Conservation (phyloP, 2,888 invertebrate genomes). For the Lasius platythorax region DNA sequence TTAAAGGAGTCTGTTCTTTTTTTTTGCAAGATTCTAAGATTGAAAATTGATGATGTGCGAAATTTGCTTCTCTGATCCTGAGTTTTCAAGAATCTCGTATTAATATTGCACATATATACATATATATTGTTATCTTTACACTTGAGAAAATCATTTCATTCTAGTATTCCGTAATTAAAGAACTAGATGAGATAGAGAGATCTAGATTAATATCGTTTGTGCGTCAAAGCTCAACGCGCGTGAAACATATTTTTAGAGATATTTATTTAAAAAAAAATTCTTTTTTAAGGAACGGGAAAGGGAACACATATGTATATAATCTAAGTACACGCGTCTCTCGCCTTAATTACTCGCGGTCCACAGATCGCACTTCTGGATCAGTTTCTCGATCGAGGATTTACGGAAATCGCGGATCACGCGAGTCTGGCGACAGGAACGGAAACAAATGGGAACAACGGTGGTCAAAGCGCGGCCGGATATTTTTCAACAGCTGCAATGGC, state of each 20-base stretch:
- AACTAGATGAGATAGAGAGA: not conserved
- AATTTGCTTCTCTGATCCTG: not conserved
- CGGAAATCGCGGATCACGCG: slow-evolving; percentile 26
- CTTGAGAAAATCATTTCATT: not conserved
- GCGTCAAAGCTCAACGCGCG: not conserved
- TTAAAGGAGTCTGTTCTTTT: not conserved
- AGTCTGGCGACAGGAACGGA: slow-evolving; percentile 51
- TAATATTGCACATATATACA: not conserved
- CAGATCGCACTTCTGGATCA: not conserved
- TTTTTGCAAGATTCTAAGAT: not conserved
- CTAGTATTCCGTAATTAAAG: not conserved
- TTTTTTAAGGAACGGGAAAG: not conserved
- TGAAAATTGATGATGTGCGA: not conserved
- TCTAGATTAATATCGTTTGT: not conserved
- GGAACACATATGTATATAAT: not conserved
- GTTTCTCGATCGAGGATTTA: not conserved
- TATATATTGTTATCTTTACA: not conserved
- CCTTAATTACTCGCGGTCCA: not conserved
- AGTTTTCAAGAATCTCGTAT: not conserved
- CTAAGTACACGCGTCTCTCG: not conserved
- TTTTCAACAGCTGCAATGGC: slow-evolving; percentile 78
- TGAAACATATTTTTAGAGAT: not conserved
- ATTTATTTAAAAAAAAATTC: not conserved
- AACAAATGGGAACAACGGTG: slow-evolving; percentile 56
- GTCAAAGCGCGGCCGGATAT: slow-evolving; percentile 74